Evolutionary conservation across 2,113 vertebrate species (phyloP).

Genomic region (Prinia subflava): DNA sequence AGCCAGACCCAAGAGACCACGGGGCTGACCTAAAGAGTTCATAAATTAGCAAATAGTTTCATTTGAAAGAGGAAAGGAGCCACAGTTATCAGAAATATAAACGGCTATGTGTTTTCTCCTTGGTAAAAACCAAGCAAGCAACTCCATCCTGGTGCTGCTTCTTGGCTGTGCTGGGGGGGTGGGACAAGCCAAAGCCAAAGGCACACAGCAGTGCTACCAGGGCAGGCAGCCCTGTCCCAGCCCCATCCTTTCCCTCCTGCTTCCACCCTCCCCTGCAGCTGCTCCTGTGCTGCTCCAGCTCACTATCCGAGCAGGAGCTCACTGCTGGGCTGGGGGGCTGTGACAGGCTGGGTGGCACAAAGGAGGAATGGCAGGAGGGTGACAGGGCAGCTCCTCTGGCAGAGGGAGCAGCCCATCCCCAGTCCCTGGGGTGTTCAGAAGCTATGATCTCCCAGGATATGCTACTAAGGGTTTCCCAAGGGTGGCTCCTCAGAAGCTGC

Average conservation of each 20-base stretch:
- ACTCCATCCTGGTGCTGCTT: background rate
- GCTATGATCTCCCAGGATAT: fast-evolving
- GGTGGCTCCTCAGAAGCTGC: background rate
- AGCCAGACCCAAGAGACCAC: background rate
- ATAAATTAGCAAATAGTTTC: background rate
- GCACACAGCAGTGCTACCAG: background rate
- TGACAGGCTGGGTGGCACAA: background rate
- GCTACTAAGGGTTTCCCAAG: background rate
- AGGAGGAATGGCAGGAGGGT: background rate
- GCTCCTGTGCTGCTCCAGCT: background rate
- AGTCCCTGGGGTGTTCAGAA: background rate
- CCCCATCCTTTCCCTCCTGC: background rate
- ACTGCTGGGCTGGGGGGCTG: background rate
- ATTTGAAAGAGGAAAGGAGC: background rate
- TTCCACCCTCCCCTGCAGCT: background rate
- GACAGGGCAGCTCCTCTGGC: background rate
- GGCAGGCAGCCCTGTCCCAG: fast-evolving
- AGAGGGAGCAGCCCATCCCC: background rate
- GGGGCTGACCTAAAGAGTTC: background rate
- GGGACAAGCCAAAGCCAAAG: background rate
- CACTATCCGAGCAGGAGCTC: fast-evolving
- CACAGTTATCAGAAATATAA: background rate
- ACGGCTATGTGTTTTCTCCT: background rate
- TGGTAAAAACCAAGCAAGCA: background rate
- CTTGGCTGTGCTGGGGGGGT: background rate